Evolutionary conservation across 1,140 invertebrate species (phyloP).

Genomic region (Aphelenchoides fujianensis): DNA sequence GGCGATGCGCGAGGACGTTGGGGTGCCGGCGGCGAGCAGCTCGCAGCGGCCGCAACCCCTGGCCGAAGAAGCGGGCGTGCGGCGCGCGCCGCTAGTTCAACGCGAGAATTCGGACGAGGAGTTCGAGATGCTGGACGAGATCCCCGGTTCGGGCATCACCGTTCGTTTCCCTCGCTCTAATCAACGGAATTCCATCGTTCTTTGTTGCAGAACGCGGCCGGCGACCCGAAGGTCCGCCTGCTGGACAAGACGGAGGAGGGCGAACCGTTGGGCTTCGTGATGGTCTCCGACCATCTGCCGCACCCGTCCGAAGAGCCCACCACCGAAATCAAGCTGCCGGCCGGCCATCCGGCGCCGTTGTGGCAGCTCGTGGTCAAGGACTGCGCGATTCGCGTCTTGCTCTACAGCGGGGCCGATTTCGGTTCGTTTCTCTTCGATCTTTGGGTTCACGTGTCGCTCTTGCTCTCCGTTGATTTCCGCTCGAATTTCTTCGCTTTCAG

Average conservation of each 20-base stretch:
- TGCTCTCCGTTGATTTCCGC: neutral
- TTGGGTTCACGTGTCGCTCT: constrained; percentile 22
- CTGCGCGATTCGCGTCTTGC: constrained; percentile 35
- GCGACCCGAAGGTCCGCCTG: constrained; percentile 35
- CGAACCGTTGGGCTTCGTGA: constrained; percentile 8
- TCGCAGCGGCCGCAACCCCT: neutral
- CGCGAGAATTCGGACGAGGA: constrained; percentile 35
- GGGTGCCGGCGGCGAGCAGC: too few species aligned
- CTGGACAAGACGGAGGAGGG: constrained; percentile 20
- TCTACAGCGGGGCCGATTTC: constrained; percentile 52
- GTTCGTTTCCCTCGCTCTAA: too few species aligned
- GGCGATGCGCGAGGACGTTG: neutral
- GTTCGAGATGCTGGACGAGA: constrained; percentile 36
- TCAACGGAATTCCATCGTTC: too few species aligned
- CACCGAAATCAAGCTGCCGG: constrained; percentile 23
- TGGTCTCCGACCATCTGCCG: constrained; percentile 8
- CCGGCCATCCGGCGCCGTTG: constrained; percentile 31
- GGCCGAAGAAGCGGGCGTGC: too few species aligned
- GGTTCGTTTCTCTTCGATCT: too few species aligned
- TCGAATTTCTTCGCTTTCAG: too few species aligned
- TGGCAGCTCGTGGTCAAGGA: constrained; percentile 31
- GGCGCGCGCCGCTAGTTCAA: neutral
- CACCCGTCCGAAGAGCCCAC: constrained; percentile 8
- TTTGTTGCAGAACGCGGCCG: constrained; percentile 32
- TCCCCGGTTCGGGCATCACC: constrained; percentile 22